Conservation (phyloP, 2,888 invertebrate genomes). For the Cheilosia urbana region DNA sequence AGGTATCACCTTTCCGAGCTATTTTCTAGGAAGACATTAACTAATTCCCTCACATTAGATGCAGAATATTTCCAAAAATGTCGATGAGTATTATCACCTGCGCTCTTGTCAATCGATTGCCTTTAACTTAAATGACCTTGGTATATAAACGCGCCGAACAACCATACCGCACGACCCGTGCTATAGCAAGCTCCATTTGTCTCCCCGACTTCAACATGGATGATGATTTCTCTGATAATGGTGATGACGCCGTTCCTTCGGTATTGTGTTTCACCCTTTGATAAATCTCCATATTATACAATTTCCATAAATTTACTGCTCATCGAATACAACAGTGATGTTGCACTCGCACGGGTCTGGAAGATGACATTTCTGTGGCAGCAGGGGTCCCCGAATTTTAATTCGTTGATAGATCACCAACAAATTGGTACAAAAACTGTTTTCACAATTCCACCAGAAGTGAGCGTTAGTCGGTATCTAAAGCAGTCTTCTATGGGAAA, state of each 20-base stretch:
- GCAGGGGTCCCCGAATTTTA: constrained; percentile 27
- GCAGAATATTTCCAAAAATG: constrained; percentile 28
- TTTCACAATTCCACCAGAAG: constrained; percentile 3
- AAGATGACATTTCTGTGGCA: constrained; percentile 49
- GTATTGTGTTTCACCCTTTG: constrained; percentile 47
- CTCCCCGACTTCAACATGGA: constrained; percentile 43
- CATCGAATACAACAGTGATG: constrained; percentile 32
- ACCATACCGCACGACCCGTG: constrained; percentile 17
- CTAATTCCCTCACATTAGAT: constrained; percentile 49
- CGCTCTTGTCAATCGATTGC: constrained; percentile 18
- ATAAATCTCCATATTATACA: constrained; percentile 61
- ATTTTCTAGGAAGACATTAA: constrained; percentile 41
- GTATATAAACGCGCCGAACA: neutral
- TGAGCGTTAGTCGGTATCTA: constrained; percentile 19
- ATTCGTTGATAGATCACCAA: constrained; percentile 54
- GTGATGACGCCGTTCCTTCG: constrained; percentile 55
- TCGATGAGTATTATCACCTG: constrained; percentile 56
- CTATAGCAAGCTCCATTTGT: constrained; percentile 44
- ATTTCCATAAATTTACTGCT: constrained; percentile 55
- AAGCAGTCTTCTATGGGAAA: constrained; percentile 4
- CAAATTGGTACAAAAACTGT: constrained; percentile 58
- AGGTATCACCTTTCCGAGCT: constrained; percentile 33
- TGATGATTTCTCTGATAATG: constrained; percentile 61
- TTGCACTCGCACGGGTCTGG: constrained; percentile 34
- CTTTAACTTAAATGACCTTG: constrained; percentile 44